These are phyloP conservation scores for Nycticorax nycticorax DNA, from an alignment of 2,113 vertebrate species.

Conservation along the genomic window DNA sequence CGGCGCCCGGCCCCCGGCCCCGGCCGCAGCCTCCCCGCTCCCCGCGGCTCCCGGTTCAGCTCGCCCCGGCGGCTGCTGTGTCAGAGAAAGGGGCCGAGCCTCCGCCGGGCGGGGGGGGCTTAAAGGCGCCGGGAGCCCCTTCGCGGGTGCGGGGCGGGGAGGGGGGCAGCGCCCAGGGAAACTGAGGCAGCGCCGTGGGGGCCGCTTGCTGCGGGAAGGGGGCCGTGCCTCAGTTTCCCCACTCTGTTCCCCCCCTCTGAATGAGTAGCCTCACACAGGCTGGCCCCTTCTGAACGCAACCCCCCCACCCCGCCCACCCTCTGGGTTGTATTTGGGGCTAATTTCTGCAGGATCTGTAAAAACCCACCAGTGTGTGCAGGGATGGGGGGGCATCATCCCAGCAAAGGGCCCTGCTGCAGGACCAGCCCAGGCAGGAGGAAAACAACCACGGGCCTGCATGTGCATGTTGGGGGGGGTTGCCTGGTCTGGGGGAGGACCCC, in stretches of 20 bases:
- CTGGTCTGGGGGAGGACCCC: background rate
- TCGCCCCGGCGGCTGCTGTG: slow-evolving; percentile 58
- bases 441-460: accelerated
- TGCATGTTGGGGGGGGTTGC: accelerated
- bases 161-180: background rate
- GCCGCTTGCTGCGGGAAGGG: background rate
- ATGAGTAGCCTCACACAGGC: background rate
- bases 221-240: background rate
- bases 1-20: background rate
- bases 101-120: background rate
- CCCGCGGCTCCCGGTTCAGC: background rate
- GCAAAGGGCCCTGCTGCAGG: background rate
- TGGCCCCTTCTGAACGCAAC: background rate
- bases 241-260: accelerated
- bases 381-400: background rate
- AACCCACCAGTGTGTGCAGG: accelerated
- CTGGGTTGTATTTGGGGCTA: background rate
- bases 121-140: background rate
- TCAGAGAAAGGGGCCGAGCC: slow-evolving; percentile 61
- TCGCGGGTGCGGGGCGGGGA: background rate
- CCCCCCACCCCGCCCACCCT: accelerated
- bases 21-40: background rate
- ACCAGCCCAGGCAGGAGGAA: background rate
- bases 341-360: background rate
- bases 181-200: background rate